Conservation (phyloP, 2,113 vertebrate species). For the Hemicordylus capensis region DNA sequence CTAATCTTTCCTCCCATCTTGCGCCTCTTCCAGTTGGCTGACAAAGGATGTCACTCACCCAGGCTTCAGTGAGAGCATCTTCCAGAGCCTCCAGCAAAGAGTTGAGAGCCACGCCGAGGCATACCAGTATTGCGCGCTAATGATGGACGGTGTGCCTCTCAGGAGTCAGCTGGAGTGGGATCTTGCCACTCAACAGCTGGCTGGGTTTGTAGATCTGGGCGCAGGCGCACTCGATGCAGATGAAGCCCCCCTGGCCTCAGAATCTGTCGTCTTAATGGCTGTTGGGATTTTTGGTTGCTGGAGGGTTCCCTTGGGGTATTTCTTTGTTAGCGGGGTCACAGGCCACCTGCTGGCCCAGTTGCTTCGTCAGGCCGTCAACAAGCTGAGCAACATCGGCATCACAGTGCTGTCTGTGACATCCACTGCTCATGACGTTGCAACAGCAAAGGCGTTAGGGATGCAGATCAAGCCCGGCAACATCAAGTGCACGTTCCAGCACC, state of each 20-base stretch:
- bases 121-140: constrained; percentile 50
- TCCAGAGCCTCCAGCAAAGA: constrained; percentile 62
- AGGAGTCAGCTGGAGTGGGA: constrained; percentile 68
- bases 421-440: constrained; percentile 34
- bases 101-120: constrained; percentile 53
- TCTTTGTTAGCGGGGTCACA: constrained; percentile 41
- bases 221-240: constrained; percentile 59
- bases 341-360: constrained; percentile 68
- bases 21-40: constrained; percentile 62
- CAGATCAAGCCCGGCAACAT: constrained; percentile 32
- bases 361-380: constrained; percentile 65
- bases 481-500: constrained; percentile 67
- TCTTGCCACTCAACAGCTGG: background rate
- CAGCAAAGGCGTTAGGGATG: constrained; percentile 65
- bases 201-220: constrained; percentile 66
- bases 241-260: constrained; percentile 58
- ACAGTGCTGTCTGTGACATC: constrained; percentile 61
- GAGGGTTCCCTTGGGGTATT: constrained; percentile 69
- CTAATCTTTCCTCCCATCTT: no score
- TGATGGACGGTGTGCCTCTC: constrained; percentile 55
- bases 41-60: constrained; percentile 48
- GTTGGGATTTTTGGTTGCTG: constrained; percentile 59
- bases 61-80: constrained; percentile 66
- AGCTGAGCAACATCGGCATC: constrained; percentile 66
- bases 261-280: constrained; percentile 63